Conservation (phyloP, 2,888 invertebrate species). For the Tetranychus piercei region DNA sequence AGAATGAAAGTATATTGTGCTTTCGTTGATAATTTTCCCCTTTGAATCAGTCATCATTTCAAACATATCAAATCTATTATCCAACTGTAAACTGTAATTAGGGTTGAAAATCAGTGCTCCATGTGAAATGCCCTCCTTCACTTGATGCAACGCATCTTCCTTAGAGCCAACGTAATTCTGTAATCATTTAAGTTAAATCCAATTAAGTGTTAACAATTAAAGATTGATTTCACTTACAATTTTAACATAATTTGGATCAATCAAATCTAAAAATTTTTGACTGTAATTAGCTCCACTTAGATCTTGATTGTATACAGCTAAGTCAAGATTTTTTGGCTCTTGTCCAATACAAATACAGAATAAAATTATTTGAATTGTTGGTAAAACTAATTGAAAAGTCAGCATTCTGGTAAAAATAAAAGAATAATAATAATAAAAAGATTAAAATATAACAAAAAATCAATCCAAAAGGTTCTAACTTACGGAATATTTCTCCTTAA, state of each 20-base stretch:
- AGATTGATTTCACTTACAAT: background rate
- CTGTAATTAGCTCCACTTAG: background rate
- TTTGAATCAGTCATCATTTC: conserved; percentile 43
- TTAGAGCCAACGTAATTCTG: conserved; percentile 17
- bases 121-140: conserved; percentile 60
- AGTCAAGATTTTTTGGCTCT: conserved; percentile 20
- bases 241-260: background rate
- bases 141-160: conserved; percentile 50
- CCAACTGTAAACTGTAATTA: conserved; percentile 68
- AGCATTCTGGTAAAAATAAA: conserved; percentile 2
- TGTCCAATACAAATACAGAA: conserved; percentile 23
- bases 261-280: conserved; percentile 1
- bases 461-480: background rate
- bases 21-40: conserved; percentile 64
- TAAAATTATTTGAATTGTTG: conserved; percentile 18
- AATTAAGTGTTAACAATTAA: background rate
- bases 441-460: background rate
- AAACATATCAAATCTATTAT: conserved; percentile 35
- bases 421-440: background rate
- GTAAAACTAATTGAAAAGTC: conserved; percentile 9
- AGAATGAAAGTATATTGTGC: conserved; percentile 69
- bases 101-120: conserved; percentile 69
- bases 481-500: conserved; percentile 20
- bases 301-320: conserved; percentile 22
- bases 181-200: background rate